Conservation (phyloP, 2,797 vertebrate genomes). For the Telmatherina bonti region DNA sequence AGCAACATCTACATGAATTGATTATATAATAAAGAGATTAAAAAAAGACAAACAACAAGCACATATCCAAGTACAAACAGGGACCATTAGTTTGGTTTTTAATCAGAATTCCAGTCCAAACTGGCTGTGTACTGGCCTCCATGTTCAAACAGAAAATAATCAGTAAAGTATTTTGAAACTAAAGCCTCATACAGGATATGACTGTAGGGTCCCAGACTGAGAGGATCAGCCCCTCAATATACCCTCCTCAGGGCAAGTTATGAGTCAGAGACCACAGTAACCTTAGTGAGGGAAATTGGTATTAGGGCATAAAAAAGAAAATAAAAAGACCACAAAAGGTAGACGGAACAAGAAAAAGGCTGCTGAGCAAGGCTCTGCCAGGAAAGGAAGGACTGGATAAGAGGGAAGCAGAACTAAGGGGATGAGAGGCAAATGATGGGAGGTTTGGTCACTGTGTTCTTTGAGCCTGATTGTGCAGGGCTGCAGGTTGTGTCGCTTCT, state of each 20-base stretch:
- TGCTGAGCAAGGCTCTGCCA: conserved; percentile 50
- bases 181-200: conserved; percentile 81
- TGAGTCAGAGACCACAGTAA: conserved; percentile 64
- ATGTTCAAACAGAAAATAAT: conserved; percentile 59
- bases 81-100: conserved; percentile 11
- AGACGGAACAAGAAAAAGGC: conserved; percentile 49
- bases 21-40: not conserved
- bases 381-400: conserved; percentile 57
- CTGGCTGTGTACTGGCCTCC: conserved; percentile 43
- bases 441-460: conserved; percentile 38
- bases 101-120: conserved; percentile 56
- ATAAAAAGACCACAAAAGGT: conserved; percentile 48
- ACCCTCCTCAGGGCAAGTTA: conserved; percentile 74
- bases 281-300: conserved; percentile 72
- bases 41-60: not conserved
- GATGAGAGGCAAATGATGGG: conserved; percentile 47
- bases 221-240: conserved; percentile 79
- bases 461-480: conserved; percentile 39
- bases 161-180: conserved; percentile 54
- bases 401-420: conserved; percentile 35
- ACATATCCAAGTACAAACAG: conserved; percentile 4
- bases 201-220: conserved; percentile 77
- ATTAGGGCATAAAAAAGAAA: conserved; percentile 61
- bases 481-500: conserved; percentile 62
- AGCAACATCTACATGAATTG: not conserved